A percentile compares a stretch with the other conserved stretches of the same genome.
Conservation (phyloP, 2,888 invertebrate species). For the Salpingus planirostris region DNA sequence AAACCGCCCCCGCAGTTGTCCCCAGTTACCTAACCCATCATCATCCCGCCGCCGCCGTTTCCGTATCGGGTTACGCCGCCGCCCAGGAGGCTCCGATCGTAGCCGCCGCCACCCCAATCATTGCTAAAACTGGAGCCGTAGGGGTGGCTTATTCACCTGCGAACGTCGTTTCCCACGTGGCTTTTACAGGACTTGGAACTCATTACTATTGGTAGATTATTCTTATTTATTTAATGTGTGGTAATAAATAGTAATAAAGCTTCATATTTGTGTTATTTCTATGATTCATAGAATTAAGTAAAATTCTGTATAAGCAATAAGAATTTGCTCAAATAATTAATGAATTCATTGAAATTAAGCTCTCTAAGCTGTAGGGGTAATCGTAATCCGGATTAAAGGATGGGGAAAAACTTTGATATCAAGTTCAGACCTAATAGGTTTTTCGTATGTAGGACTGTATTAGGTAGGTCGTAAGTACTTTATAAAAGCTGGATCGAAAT, state of each 20-base stretch:
- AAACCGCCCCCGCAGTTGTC: slow-evolving; percentile 10
- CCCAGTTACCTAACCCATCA: no score
- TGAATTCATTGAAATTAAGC: neutral
- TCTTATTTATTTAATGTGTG: slow-evolving; percentile 1
- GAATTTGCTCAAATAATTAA: neutral
- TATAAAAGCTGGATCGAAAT: no score
- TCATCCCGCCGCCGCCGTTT: slow-evolving; percentile 35
- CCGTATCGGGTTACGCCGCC: slow-evolving; percentile 36
- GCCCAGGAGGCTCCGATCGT: slow-evolving; percentile 40
- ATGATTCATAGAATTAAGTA: neutral
- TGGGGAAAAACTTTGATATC: no score
- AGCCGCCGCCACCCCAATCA: slow-evolving; percentile 21
- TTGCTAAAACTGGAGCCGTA: slow-evolving; percentile 27
- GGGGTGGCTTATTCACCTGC: slow-evolving; percentile 50
- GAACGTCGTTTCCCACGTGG: slow-evolving; percentile 54
- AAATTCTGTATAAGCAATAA: neutral
- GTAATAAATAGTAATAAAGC: no score
- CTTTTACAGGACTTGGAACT: slow-evolving; percentile 55
- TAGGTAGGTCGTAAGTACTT: no score
- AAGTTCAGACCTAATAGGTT: no score
- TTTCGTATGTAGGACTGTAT: no score
- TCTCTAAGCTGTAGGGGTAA: no score
- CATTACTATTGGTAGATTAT: slow-evolving; percentile 51
- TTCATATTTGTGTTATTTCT: no score
- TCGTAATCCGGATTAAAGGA: no score